Base-by-base conservation (phyloP, 2,888 invertebrate genomes). In the Lasioglossum malachurum region DNA sequence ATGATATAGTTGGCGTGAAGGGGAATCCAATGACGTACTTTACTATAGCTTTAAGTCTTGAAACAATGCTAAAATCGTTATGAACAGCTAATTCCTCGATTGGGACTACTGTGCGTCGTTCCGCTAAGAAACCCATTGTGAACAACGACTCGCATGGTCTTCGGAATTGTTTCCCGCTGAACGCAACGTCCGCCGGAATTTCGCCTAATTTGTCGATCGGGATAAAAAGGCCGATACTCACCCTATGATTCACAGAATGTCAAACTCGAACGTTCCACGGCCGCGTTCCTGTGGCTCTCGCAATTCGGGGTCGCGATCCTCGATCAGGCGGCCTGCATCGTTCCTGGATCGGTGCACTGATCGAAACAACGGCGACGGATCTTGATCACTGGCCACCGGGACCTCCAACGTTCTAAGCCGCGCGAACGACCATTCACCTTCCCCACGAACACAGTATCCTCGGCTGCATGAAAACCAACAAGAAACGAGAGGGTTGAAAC, bases 171-270 rank as follows among this genome's bases (percentile, higher is more conserved):
- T 31, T 31, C 2, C 1, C 16, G 64, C 14, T 16, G 7, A 16
- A 31, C 31, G 27, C 31, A 64, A 7, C 31, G 31, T 8, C 8
- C 16, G 31, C 1, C 19, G 64, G 19, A 31, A 64, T 64, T 19
- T 19, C 31, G 31, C 19, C 16, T 19, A 7, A 64, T 31, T 19
- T 19, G 19, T 3, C 38, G 69, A 38, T 12, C 4, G 5, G 35
- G 16, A 35, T n/a, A 35, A n/a, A 35, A 14, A 16, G 7, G 23
- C n/a, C 19, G 35, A 49, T 75, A 87, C 90, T 91, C 74, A 90
- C 90, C 86, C 83, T 88, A 83, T 90, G 81, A 77, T 82, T 85
- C 71, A 80, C 91, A 69, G 78, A 79, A 80, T 78, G 74, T 75
- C 83, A 80, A 75, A 84, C 82, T 74, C 75, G 82, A 91, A 78